Evolutionary conservation across 2,113 vertebrate species (phyloP), one percentile per base, ranked within the genome.

Genomic region (Limnothrissa miodon): DNA sequence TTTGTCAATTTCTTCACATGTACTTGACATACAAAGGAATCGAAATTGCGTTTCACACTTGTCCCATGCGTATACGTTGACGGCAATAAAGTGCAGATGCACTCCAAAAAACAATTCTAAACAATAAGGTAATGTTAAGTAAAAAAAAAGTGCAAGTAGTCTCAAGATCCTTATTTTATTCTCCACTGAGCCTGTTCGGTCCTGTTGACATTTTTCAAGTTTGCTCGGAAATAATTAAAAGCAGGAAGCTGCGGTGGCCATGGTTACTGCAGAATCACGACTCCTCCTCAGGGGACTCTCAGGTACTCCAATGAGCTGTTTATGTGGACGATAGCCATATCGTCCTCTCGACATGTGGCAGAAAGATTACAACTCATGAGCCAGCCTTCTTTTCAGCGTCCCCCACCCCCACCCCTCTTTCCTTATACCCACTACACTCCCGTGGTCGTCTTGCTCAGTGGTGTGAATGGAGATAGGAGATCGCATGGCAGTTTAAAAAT

Each of bases 401-500:
- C 29, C 3, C 15, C 29, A 11, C 29, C 48, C 15, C 11, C 17
- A 29, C 45, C 21, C 45, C 11, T 25, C 45, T n/a, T n/a, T n/a
- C n/a, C n/a, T n/a, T n/a, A n/a, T n/a, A n/a, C 80, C 80, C 36
- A 19, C 53, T 15, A 29, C 80, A 53, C 36, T 6, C 53, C 11
- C 80, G 19, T 5, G 46, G 66, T 4, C 36, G 8, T 66, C 25
- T 80, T 8, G 80, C 70, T 25, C 15, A 51, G 15, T 21, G 21
- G 29, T 78, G 59, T 80, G 62, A 11, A 81, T 80, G 85, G 86
- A 80, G 83, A 36, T 89, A 89, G 33, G 78, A 92, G 93, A 92
- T 96, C 92, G 93, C 92, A 93, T 95, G 91, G 83, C 94, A 93
- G 90, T 90, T 93, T 95, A 96, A 95, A 97, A 97, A 96, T 96